Percentiles rank a stretch among this genome's conserved stretches.
Conservation (phyloP, 2,888 invertebrate genomes). For the Trichogramma dendrolimi region DNA sequence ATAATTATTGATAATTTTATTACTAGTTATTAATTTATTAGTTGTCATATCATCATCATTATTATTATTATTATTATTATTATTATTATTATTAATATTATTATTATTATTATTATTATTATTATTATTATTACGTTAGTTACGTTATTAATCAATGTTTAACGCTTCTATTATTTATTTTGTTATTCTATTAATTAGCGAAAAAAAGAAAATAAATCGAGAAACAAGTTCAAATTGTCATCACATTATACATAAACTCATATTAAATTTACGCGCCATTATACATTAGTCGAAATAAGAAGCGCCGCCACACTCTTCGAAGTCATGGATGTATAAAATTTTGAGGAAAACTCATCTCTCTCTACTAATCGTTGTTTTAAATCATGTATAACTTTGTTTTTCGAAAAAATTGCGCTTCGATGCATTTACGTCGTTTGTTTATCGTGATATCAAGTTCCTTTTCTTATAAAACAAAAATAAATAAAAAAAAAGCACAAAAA, state of each 20-base stretch:
- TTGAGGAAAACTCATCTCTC: constrained; percentile 17
- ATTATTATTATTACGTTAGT: constrained; percentile 45
- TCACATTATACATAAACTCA: not conserved
- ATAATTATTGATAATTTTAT: constrained; percentile 37
- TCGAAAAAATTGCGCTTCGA: constrained; percentile 9
- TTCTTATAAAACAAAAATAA: constrained; percentile 12
- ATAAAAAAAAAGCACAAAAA: constrained; percentile 11
- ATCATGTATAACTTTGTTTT: too few species aligned
- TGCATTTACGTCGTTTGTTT: constrained; percentile 26
- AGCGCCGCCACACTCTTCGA: too few species aligned
- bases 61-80: constrained; percentile 34
- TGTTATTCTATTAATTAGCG: constrained; percentile 41
- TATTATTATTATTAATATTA: constrained; percentile 39
- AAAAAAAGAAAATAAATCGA: too few species aligned
- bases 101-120: constrained; percentile 43
- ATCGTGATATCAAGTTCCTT: constrained; percentile 27
- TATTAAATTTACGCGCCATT: too few species aligned
- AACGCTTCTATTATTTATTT: constrained; percentile 53
- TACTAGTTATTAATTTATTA: constrained; percentile 37
- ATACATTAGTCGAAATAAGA: too few species aligned
- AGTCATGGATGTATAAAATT: too few species aligned
- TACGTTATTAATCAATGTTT: constrained; percentile 52
- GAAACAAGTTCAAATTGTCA: too few species aligned
- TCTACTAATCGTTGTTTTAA: constrained; percentile 13
- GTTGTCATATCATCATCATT: constrained; percentile 26